These are phyloP conservation scores for Heterochromis multidens DNA, from an alignment of 2,113 vertebrate genomes.

Conservation along the genomic window DNA sequence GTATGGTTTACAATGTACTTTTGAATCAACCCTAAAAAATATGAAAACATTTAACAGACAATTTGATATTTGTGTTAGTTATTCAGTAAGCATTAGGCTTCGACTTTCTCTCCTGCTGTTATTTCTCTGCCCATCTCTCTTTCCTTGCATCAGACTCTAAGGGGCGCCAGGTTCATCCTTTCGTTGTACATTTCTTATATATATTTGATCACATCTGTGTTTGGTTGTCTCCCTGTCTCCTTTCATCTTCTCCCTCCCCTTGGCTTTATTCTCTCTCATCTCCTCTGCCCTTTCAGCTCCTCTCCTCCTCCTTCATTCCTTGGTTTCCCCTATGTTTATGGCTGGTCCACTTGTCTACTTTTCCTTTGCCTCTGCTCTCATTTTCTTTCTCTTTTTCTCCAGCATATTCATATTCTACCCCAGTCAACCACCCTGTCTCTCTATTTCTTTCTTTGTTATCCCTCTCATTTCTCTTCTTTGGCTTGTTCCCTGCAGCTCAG, in stretches of 20 bases:
- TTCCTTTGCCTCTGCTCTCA: neutral
- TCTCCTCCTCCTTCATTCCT: neutral
- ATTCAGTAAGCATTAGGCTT: neutral
- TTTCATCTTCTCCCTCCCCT: constrained; percentile 34
- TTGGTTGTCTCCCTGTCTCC: constrained; percentile 30
- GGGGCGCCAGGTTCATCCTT: constrained; percentile 3
- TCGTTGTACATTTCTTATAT: constrained; percentile 40
- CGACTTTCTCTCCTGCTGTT: neutral
- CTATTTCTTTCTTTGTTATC: neutral
- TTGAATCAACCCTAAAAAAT: neutral
- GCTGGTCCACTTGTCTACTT: neutral
- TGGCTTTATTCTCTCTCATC: constrained; percentile 38
- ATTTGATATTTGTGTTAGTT: neutral
- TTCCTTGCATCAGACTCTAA: neutral
- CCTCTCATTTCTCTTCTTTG: neutral
- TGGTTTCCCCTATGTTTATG: neutral
- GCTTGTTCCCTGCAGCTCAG: neutral
- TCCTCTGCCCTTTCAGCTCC: constrained; percentile 12
- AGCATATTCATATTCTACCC: neutral
- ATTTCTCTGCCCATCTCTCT: neutral
- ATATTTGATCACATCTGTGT: constrained; percentile 55
- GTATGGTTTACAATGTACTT: neutral
- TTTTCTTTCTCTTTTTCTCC: neutral
- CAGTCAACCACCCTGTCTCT: neutral
- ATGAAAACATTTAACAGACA: neutral